Evolutionary conservation across 2,797 vertebrate species (phyloP), one percentile per base, ranked within the genome.

Genomic region (Chelon auratus): DNA sequence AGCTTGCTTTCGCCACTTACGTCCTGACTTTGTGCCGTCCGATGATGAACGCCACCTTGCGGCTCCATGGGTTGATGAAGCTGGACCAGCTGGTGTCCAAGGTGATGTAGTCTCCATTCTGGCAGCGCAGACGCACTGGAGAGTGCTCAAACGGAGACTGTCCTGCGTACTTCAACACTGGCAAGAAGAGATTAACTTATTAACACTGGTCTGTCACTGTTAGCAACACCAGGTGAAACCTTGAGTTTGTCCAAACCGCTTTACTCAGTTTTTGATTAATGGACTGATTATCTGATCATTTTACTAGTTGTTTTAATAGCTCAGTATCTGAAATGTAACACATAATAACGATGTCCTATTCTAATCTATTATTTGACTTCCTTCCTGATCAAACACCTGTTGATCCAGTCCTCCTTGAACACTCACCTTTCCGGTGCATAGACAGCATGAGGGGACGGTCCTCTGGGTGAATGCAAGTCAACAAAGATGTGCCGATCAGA

Each of bases 51-150:
- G 96, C 95, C 82, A 97, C 96, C 79, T 97, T 97, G 45, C 96
- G 95, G 80, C 95, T 97, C 96, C 96, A 97, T 0, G 96, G 96
- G 77, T 97, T 96, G 54, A 97, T 95, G 14, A 96, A 97, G 83
- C 96, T 96, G 30, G 95, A 97, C 96, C 96, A 97, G 93, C 96
- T 97, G 80, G 96, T 97, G 86, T 97, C 96, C 80, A 97, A 89
- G 24, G 96, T 97, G 71, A 97, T 89, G 15, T 96, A 97, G 60
- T 97, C 96, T 37, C 96, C 96, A 2, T 96, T 96, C 53, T 95
- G 95, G 73, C 96, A 94, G 17, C 94, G 95, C 71, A 97, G 93
- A 30, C 96, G 96, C 45, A 97, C 92, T 0, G 96, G 96, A 1
- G 94, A 96, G 83, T 97, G 96, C 63, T 97, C 96, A 26, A 97